Evolutionary conservation across 2,888 invertebrate species (phyloP), one percentile per base, ranked within the genome.

Genomic region (Coleophora flavipennella): DNA sequence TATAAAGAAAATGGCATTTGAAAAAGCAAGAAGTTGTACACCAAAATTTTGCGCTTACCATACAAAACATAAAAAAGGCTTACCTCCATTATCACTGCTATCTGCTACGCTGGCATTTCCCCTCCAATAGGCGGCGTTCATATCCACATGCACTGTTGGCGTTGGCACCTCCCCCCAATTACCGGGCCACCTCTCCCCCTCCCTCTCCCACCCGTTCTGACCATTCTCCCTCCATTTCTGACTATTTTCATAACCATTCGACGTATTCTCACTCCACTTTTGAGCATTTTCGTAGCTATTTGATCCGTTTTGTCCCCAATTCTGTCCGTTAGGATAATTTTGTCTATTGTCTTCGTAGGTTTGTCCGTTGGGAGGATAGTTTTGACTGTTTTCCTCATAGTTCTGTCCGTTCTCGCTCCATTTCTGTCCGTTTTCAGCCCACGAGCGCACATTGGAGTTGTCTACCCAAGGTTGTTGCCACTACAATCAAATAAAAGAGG

Each of bases 21-120:
- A n/a, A n/a, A n/a, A n/a, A n/a, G n/a, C n/a, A n/a, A n/a, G n/a
- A n/a, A n/a, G n/a, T n/a, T n/a, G n/a, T n/a, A n/a, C n/a, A n/a
- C n/a, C n/a, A n/a, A n/a, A n/a, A 20, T 20, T 20, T 20, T 20
- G 20, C 20, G 20, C n/a, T n/a, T n/a, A n/a, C n/a, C n/a, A n/a
- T n/a, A n/a, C n/a, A n/a, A 25, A 31, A 11, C 2, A 29, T 11
- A 9, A 27, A 12, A 20, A 13, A 3, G n/a, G 42, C 57, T 50
- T 12, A 84, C 84, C 84, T 51, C 85, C 85, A 54, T 85, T 85
- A 50, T 85, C 85, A 40, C 85, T 85, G 56, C 81, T 83, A 28
- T 80, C 84, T 0, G 83, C 83, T 0, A 80, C 75, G 36, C 83
- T 83, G 0, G 74, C 78, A 31, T 77, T 78, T 0, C 78, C 80